Base-by-base conservation (phyloP, 1,140 invertebrate genomes). In the Drosophila ercepeae region DNA sequence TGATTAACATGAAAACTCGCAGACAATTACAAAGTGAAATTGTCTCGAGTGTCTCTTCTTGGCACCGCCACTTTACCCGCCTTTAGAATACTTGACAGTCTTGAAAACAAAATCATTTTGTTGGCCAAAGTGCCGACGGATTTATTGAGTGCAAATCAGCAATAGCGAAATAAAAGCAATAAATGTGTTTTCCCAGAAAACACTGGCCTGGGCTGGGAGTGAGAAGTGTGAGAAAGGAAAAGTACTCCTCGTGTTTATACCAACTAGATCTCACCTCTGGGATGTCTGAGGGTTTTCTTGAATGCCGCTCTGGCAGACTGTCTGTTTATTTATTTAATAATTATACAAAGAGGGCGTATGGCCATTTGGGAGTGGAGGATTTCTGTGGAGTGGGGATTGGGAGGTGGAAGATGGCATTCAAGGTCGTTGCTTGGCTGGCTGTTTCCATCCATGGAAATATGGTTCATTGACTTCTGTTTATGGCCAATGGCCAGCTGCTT, bases 261-360 rank as follows among this genome's bases (percentile, higher is more conserved):
- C 60, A 59, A 21, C 8, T 14, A 16, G 25, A n/a, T n/a, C n/a
- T 4, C 42, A 59, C 54, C 60, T 73, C 32, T 23, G 19, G 52
- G 54, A 50, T 54, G 58, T 73, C 70, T 54, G 69, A 1, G 44
- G 25, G 50, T 39, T 72, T 34, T n/a, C 55, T 18, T 54, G 16
- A 14, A 5, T 45, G 36, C 41, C 18, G 27, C 27, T 27, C 32
- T 61, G 74, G 45, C 60, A 36, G 50, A 44, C 39, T 45, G 44
- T 32, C 65, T 68, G 71, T 86, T 86, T 73, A 76, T 86, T 84
- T 86, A 86, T 84, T 84, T 86, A 84, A 86, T 86, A 81, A 81
- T 84, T 81, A 84, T 88, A 73, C 68, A 76, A 86, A 84, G 60
- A 61, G 58, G 48, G 53, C 51, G 21, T 53, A 34, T 21, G 74